Evolutionary conservation across 2,888 invertebrate genomes (phyloP).

Genomic region (Agrotis puta): DNA sequence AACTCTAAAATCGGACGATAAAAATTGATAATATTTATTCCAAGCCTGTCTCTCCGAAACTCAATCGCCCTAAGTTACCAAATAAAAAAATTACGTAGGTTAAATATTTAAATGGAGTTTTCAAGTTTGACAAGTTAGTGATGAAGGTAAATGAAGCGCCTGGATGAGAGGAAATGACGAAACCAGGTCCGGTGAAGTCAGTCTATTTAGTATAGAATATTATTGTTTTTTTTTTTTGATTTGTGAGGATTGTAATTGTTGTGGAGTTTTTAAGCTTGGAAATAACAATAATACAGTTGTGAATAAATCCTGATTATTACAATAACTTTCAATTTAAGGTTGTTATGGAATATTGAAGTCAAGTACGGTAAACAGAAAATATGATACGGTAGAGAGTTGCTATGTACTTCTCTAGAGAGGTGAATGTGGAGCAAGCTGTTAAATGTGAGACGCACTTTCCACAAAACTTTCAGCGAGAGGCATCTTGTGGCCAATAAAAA

Average conservation of each 20-base stretch:
- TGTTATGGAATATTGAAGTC: too few relatives aligned
- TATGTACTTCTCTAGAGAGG: not conserved
- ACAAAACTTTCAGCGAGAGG: not conserved
- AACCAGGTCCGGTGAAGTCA: conserved; percentile 14
- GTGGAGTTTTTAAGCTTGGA: too few relatives aligned
- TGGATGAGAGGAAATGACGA: conserved; percentile 26
- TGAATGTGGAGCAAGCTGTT: not conserved
- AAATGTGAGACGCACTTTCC: not conserved
- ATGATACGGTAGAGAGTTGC: not conserved
- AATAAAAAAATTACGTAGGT: conserved; percentile 20
- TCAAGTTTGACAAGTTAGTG: conserved; percentile 54
- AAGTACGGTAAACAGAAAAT: too few relatives aligned
- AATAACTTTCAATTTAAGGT: too few relatives aligned
- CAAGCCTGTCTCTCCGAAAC: not conserved
- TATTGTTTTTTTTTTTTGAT: conserved; percentile 3
- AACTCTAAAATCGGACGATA: not conserved
- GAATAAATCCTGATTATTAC: too few relatives aligned
- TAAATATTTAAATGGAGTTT: conserved; percentile 41
- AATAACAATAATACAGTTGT: too few relatives aligned
- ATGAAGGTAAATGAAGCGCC: conserved; percentile 51
- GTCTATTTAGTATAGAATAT: not conserved
- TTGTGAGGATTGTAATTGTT: too few relatives aligned
- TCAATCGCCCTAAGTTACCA: conserved; percentile 32
- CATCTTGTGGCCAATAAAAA: not conserved
- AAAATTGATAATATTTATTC: not conserved